Base-by-base conservation (phyloP, 1,140 invertebrate species). In the Akabosia matsudoensis region DNA sequence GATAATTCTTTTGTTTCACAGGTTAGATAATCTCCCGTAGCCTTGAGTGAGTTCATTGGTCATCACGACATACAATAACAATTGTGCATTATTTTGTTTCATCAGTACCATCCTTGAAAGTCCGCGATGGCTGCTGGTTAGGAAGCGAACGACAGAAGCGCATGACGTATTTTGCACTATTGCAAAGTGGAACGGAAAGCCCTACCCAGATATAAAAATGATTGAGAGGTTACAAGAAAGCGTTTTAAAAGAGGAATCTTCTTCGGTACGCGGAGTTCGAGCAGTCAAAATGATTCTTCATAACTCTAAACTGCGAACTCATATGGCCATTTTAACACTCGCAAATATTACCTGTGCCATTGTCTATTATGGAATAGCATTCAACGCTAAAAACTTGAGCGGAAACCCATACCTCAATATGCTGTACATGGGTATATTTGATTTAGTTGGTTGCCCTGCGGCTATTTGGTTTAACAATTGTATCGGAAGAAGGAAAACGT, bases 401-500 rank as follows among this genome's bases (percentile, higher is more conserved):
- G 70, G 70, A 45, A 72, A 72, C 22, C 33, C 70, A 4, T 72
- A 72, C 24, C 13, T 34, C 14, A 72, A 72, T 28, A 72, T 72
- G 70, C 26, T 72, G 3, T 72, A 72, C 37, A 72, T 72, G 70
- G 70, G 70, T 18, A 7, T 72, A 7, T 72, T 72, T 45, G 70
- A 72, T 28, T 72, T 72, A 18, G 22, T 72, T 22, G 70, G 33
- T 14, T 72, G 18, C n/a, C 70, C 70, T 26, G 70, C 70, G 22
- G 7, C 70, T 7, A 72, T 72, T 37, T 26, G 4, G 33, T 45
- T 72, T 13, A 72, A 34, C 26, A 72, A 72, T 22, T 72, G 33
- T 18, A 72, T 72, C n/a, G 70, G 70, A 72, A 34, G 70, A 22
- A 34, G 70, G 34, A 72, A 72, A 22, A 72, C 70, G 10, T 72